A percentile compares a stretch with the other conserved stretches of the same genome.
These are phyloP conservation scores for Rhinolophus ferrumequinum DNA, from an alignment of 2,113 vertebrate genomes.

Conservation along the genomic window DNA sequence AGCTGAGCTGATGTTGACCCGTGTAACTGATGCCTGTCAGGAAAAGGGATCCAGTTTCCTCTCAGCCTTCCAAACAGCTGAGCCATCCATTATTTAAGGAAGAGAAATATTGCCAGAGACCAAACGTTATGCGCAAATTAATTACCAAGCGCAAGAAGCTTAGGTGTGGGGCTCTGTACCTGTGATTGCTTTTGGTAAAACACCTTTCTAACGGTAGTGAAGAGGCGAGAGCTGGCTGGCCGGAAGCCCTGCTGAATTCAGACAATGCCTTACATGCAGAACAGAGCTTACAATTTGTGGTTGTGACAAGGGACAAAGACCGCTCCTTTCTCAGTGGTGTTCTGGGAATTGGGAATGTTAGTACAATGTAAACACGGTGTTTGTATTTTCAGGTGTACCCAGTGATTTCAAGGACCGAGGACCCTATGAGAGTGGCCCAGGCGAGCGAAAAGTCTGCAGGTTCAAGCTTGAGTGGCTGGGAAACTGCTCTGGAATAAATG, in stretches of 20 bases:
- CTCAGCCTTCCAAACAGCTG: neutral
- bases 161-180: neutral
- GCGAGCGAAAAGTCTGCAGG: conserved; percentile 88
- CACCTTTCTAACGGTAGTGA: neutral
- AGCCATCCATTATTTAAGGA: conserved; percentile 30
- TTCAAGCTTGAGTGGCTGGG: conserved; percentile 89
- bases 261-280: neutral
- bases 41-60: neutral
- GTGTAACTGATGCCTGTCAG: neutral
- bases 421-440: conserved; percentile 63
- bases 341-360: no score
- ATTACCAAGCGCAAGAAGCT: neutral
- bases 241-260: neutral
- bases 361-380: neutral
- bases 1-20: neutral
- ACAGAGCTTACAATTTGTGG: neutral
- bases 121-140: neutral
- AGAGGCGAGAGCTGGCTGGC: neutral
- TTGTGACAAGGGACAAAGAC: neutral
- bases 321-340: neutral
- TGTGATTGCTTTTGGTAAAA: neutral
- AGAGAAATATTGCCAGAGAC: neutral
- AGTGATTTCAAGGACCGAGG: conserved; percentile 84
- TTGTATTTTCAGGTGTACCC: conserved; percentile 79
- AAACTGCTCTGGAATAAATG: conserved; percentile 88